A percentile compares a stretch with the other conserved stretches of the same genome.
Evolutionary conservation across 2,797 vertebrate genomes (phyloP).

Genomic region (Brachyrhaphis roseni): DNA sequence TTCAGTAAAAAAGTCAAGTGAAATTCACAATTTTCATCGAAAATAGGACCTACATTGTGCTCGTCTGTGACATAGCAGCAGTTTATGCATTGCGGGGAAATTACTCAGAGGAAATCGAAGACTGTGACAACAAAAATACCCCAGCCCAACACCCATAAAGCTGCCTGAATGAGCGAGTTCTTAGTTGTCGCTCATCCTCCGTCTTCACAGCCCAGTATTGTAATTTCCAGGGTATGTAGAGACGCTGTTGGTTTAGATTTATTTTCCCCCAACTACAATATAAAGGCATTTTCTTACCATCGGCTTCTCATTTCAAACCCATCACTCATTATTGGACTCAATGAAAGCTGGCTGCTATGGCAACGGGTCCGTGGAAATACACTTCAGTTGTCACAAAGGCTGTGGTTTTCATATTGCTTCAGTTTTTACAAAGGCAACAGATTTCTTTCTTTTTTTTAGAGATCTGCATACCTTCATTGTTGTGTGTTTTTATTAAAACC

Average conservation of each 20-base stretch:
- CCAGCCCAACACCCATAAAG: background rate
- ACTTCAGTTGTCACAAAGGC: slow-evolving; percentile 44
- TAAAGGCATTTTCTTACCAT: slow-evolving; percentile 32
- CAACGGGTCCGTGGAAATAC: slow-evolving; percentile 48
- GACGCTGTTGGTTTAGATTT: slow-evolving; percentile 12
- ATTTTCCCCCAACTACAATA: slow-evolving; percentile 12
- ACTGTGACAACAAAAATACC: slow-evolving; percentile 14
- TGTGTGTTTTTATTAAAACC: slow-evolving; percentile 43
- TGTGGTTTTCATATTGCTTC: slow-evolving; percentile 34
- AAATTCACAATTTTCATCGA: background rate
- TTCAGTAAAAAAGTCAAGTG: background rate
- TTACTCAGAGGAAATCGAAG: slow-evolving; percentile 30
- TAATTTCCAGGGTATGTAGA: background rate
- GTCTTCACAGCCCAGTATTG: background rate
- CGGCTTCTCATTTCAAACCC: slow-evolving; percentile 44
- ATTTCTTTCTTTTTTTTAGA: slow-evolving; percentile 9
- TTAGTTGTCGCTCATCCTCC: slow-evolving; percentile 14
- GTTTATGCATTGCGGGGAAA: slow-evolving; percentile 9
- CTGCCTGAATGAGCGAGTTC: slow-evolving; percentile 6
- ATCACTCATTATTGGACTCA: slow-evolving; percentile 43
- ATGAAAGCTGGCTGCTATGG: slow-evolving; percentile 57
- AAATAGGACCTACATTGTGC: background rate
- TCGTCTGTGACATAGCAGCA: background rate
- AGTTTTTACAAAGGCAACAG: slow-evolving; percentile 4
- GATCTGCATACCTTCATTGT: slow-evolving; percentile 1